Conservation (phyloP, 1,140 invertebrate genomes). For the Heliconius congener region DNA sequence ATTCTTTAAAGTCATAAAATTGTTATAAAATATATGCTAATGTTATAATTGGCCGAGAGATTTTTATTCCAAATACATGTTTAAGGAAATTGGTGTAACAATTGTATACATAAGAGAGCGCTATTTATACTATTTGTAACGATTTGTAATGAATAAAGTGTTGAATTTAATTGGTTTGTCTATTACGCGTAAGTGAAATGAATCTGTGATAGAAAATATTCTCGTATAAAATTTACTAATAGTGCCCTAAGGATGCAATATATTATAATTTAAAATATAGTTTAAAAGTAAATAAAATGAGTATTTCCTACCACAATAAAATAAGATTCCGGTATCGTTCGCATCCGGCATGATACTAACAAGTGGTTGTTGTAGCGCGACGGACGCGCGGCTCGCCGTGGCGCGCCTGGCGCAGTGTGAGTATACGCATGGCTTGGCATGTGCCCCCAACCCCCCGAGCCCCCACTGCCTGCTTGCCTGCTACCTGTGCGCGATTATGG, state of each 20-base stretch:
- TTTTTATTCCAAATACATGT: constrained; percentile 5
- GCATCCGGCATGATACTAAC: constrained; percentile 46
- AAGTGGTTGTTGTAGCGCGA: constrained; percentile 69
- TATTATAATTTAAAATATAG: too few species aligned
- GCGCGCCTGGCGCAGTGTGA: constrained; percentile 87
- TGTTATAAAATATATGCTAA: neutral
- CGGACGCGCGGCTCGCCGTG: constrained; percentile 86
- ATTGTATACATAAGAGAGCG: constrained; percentile 27
- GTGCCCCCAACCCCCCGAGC: constrained; percentile 19
- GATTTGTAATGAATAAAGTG: constrained; percentile 48
- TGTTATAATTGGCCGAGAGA: neutral
- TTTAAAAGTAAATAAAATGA: neutral
- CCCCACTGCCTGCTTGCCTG: neutral
- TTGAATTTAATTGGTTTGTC: constrained; percentile 36
- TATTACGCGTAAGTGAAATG: constrained; percentile 4
- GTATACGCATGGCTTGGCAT: constrained; percentile 81
- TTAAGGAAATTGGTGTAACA: neutral
- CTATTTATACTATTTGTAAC: constrained; percentile 39
- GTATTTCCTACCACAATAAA: neutral
- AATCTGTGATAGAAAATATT: constrained; percentile 6
- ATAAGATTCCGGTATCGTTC: neutral
- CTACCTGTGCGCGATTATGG: neutral
- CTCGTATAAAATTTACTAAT: neutral
- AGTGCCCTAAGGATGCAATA: too few species aligned
- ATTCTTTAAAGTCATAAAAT: neutral